Evolutionary conservation across 2,888 invertebrate species (phyloP), one percentile per base, ranked within the genome.

Genomic region (Amiota mariae): DNA sequence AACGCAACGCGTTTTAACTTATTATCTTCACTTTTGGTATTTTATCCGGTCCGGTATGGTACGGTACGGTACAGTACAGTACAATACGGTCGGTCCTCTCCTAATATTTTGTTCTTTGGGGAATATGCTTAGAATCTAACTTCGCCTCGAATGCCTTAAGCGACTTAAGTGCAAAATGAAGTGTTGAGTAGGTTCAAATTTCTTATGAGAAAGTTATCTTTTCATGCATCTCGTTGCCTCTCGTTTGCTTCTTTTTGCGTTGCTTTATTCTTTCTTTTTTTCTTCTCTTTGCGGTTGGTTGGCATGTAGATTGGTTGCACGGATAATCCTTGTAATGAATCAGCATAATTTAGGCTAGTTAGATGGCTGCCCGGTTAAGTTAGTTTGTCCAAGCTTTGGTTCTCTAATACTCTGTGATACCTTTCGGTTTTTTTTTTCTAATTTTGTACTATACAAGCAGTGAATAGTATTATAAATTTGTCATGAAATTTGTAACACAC

Each of bases 171-270:
- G 66, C 15, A 20, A 66, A 66, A 66, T 66, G 36, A 49, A 66
- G 66, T 66, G 67, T 68, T 68, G 67, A 54, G 67, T 68, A 68
- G 67, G 67, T 68, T 68, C 51, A 68, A 66, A 66, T 48, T 66
- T 66, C 48, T 66, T 66, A 12, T 46, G 10, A 4, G 4, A 47
- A 48, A 64, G 18, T 15, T 46, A 10, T 64, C 15, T 36, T 66
- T 66, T 8, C 15, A 48, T 9, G 47, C 18, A 11, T 6, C 15
- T 15, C 9, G 15, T 59, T 10, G 56, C 11, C 12, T 36, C 36
- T 36, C 6, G 9, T 59, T 59, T 10, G 56, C 11, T 20, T 36
- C 36, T 36, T 36, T 18, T 59, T 18, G 20, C 20, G 9, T 59
- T 59, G 11, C 8, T 66, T 66, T 48, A 18, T 48, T 48, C 8